Evolutionary conservation across 92 coral and sea anemone species (phyloP), one percentile per base, ranked within the genome.

Genomic region (Parazoanthus swiftii): DNA sequence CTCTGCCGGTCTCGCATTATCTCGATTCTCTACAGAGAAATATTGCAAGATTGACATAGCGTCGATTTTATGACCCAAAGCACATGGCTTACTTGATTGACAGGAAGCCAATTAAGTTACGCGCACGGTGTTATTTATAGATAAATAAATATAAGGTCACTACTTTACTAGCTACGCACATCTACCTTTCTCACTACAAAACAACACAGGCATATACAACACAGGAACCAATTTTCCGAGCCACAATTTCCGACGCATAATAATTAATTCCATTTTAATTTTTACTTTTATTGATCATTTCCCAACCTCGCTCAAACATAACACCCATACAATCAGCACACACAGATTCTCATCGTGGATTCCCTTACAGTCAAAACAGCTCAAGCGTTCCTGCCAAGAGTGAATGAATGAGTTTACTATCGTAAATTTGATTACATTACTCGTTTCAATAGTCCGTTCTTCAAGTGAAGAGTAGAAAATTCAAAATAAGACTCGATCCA

Each of bases 381-480:
- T 29, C 33, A 29, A 29, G 33, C 33, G 33, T 29, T 29, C 33
- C 33, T 29, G 33, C 33, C 33, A 29, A 29, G 33, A 29, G 33
- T 29, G 33, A 29, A 29, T 29, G 33, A 29, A 29, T 29, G 33
- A 29, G 33, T 29, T 29, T 29, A 29, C 33, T 29, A 29, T 29
- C 33, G 33, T 29, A 29, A 29, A 29, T 29, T 29, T 29, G 33
- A 29, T 29, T 29, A 29, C 33, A 29, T 29, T 29, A 29, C 33
- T 29, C 33, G 33, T 29, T 29, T 29, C 33, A 29, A 29, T 29
- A 29, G 33, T 68, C 25, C 23, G 74, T 33, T 71, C 76, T 71
- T 71, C 76, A 25, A 23, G 76, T n/a, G 76, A 71, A 71, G 76
- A 71, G 76, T 71, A n/a, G 76, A 71, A 71, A 71, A 71, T 71